These are phyloP conservation scores for Papilio gigon DNA, from an alignment of 2,888 invertebrate species.

Conservation along the genomic window DNA sequence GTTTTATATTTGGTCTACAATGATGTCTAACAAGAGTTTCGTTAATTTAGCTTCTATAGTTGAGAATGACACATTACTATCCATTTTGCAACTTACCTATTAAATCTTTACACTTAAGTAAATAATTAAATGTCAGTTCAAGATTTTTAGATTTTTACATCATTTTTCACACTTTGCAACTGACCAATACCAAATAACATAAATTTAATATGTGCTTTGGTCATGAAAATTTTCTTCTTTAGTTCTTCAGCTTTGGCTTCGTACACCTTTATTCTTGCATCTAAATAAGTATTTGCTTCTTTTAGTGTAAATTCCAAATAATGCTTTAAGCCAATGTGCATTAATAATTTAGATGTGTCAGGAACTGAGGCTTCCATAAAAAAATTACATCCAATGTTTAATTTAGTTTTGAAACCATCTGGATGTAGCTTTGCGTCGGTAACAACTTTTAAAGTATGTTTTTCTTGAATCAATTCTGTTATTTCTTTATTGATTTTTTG, in stretches of 20 bases:
- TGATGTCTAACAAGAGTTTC: background rate
- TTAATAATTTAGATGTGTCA: slow-evolving; percentile 85
- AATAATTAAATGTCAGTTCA: background rate
- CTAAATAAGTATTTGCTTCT: slow-evolving; percentile 88
- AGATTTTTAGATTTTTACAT: slow-evolving; percentile 31
- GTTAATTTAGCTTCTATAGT: background rate
- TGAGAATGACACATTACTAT: background rate
- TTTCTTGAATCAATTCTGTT: slow-evolving; percentile 88
- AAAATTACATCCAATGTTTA: slow-evolving; percentile 92
- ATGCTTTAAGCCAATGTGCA: slow-evolving; percentile 89
- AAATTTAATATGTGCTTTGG: slow-evolving; percentile 90
- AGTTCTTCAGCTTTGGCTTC: slow-evolving; percentile 84
- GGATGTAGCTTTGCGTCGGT: slow-evolving; percentile 79
- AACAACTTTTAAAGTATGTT: slow-evolving; percentile 86
- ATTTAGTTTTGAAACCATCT: slow-evolving; percentile 73
- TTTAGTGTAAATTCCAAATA: slow-evolving; percentile 87
- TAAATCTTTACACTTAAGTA: background rate
- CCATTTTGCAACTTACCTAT: background rate
- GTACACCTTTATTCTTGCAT: slow-evolving; percentile 85
- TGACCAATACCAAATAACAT: slow-evolving; percentile 87
- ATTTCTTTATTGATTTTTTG: slow-evolving; percentile 85
- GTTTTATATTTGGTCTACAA: background rate
- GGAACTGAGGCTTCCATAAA: slow-evolving; percentile 89
- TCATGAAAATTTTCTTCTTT: slow-evolving; percentile 85
- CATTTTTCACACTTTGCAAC: slow-evolving; percentile 63